phyloP scores from a whole-genome alignment of 2,888 invertebrate species.

The Pammene aurita region DNA sequence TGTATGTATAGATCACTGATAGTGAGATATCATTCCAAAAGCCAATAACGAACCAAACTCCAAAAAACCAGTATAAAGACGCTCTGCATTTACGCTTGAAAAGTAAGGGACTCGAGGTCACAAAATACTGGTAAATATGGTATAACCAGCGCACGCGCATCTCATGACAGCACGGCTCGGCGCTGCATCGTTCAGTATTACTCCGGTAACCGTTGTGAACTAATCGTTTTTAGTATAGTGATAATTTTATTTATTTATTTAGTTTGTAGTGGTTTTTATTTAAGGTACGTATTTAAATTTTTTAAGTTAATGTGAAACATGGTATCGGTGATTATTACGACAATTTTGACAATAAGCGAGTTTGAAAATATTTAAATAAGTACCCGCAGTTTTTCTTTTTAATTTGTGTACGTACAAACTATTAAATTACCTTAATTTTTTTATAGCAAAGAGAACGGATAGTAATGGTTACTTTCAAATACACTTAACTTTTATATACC shows the following conservation, averaged over 20 bases:
- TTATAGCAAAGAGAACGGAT: too few species aligned
- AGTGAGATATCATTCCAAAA: too few species aligned
- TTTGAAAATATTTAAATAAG: too few species aligned
- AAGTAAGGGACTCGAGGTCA: neutral
- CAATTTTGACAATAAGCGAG: too few species aligned
- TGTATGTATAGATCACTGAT: too few species aligned
- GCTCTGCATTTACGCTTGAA: neutral
- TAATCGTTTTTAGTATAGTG: conserved; percentile 17
- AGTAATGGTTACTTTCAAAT: too few species aligned
- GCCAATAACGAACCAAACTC: neutral
- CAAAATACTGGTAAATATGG: neutral
- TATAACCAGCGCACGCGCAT: neutral
- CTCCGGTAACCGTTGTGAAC: conserved; percentile 23
- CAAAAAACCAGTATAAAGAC: neutral
- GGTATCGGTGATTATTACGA: too few species aligned
- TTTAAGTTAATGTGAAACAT: too few species aligned
- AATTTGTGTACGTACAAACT: too few species aligned
- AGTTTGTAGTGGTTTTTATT: conserved; percentile 11
- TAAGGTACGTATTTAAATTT: conserved; percentile 7
- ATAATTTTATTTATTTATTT: conserved; percentile 22
- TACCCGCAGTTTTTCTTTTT: too few species aligned
- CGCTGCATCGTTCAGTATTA: conserved; percentile 18
- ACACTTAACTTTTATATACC: too few species aligned
- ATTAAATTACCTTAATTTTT: too few species aligned
- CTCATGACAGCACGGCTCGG: neutral